These are phyloP conservation scores for Pegea sp. DNA, from an alignment of 23 tunicate genomes.

Conservation along the genomic window DNA sequence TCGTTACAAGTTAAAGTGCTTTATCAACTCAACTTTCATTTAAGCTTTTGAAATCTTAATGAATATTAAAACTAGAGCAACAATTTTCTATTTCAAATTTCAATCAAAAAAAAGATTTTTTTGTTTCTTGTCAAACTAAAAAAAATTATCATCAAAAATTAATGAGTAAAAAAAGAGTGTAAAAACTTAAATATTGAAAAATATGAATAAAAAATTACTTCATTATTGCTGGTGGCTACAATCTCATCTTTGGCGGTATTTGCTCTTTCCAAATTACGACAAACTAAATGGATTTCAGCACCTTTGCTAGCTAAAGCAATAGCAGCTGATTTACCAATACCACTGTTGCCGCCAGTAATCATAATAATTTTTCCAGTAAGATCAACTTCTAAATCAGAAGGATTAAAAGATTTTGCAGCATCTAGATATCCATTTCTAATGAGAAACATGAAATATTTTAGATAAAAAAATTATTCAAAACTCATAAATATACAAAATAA, in stretches of 20 bases:
- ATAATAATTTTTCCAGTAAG: slow-evolving; percentile 19
- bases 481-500: too few relatives aligned
- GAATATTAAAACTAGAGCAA: too few relatives aligned
- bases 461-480: too few relatives aligned
- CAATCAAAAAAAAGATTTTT: too few relatives aligned
- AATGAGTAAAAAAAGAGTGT: neutral
- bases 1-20: too few relatives aligned
- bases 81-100: too few relatives aligned
- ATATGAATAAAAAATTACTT: slow-evolving; percentile 4
- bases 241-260: slow-evolving; percentile 66
- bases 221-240: slow-evolving; percentile 22
- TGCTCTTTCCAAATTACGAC: slow-evolving; percentile 59
- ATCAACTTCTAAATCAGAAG: slow-evolving; percentile 24
- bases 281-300: slow-evolving; percentile 63
- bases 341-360: slow-evolving; percentile 87
- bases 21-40: too few relatives aligned
- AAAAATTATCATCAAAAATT: neutral
- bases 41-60: too few relatives aligned
- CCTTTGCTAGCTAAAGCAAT: slow-evolving; percentile 40
- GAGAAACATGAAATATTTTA: too few relatives aligned
- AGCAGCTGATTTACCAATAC: slow-evolving; percentile 76
- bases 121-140: too few relatives aligned
- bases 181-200: neutral
- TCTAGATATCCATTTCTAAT: slow-evolving; percentile 31
- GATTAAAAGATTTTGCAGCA: slow-evolving; percentile 50